These are phyloP conservation scores for Phenganax stokvisi DNA, from an alignment of 92 coral and sea anemone genomes.

Conservation along the genomic window DNA sequence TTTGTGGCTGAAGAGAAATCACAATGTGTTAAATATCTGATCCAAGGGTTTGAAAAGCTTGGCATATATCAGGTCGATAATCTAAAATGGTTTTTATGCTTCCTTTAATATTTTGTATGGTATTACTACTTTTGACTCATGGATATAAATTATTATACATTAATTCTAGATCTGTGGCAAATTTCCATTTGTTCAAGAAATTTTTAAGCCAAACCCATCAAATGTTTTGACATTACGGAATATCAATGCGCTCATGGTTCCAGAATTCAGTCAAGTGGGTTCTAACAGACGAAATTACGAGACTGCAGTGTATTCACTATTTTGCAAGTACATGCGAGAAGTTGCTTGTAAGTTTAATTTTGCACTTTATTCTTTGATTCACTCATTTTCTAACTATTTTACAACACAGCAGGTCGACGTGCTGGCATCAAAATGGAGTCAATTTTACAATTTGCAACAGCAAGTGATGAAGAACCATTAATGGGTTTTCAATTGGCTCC, in stretches of 20 bases:
- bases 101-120: not conserved
- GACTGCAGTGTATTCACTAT: constrained; percentile 47
- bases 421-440: constrained; percentile 5
- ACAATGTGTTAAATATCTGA: constrained; percentile 17
- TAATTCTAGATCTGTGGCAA: constrained; percentile 51
- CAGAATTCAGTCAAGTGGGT: constrained; percentile 51
- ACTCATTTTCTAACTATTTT: no score
- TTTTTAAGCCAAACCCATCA: constrained; percentile 44
- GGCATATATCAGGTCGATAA: constrained; percentile 24
- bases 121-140: not conserved
- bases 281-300: constrained; percentile 18
- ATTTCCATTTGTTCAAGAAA: constrained; percentile 51
- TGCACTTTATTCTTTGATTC: no score
- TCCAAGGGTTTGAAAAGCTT: constrained; percentile 15
- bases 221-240: constrained; percentile 45
- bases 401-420: constrained; percentile 10
- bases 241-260: constrained; percentile 46
- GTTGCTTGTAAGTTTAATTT: constrained; percentile 55
- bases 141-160: not conserved
- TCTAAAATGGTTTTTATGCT: no score
- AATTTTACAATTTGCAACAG: not conserved
- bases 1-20: constrained; percentile 25
- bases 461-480: constrained; percentile 27
- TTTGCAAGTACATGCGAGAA: constrained; percentile 58
- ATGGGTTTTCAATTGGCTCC: constrained; percentile 59